Percentiles rank a stretch among this genome's conserved stretches.
Conservation (phyloP, 2,113 vertebrate genomes). For the Seriola aureovittata region DNA sequence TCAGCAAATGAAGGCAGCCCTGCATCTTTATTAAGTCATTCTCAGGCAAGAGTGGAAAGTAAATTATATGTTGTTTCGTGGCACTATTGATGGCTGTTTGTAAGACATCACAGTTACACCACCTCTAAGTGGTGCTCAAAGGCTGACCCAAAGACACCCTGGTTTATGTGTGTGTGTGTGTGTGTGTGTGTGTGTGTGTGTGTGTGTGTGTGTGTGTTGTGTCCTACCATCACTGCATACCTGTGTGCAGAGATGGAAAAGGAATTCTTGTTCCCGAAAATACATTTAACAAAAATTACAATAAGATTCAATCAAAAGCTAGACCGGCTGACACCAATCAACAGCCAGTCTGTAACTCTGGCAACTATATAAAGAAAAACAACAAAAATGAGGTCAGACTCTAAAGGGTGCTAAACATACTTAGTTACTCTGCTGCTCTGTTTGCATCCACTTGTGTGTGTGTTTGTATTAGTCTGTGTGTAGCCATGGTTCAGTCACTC, state of each 20-base stretch:
- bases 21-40: background rate
- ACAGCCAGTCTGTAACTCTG: too few relatives aligned
- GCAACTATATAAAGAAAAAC: background rate
- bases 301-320: too few relatives aligned
- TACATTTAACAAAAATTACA: too few relatives aligned
- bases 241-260: background rate
- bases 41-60: background rate
- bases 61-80: too few relatives aligned
- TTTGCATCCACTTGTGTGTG: background rate
- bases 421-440: background rate
- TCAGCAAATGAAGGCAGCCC: too few relatives aligned
- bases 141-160: background rate
- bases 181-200: background rate
- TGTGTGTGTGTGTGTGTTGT: background rate
- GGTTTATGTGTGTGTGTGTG: background rate
- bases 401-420: background rate
- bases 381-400: background rate
- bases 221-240: too few relatives aligned
- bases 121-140: background rate
- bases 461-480: conserved; percentile 33
- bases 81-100: too few relatives aligned
- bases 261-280: too few relatives aligned
- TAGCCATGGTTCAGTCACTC: background rate
- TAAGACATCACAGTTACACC: too few relatives aligned
- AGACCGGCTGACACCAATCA: too few relatives aligned